phyloP scores from a whole-genome alignment of 2,797 vertebrate species.

The Pseudotriccus pelzelni region DNA sequence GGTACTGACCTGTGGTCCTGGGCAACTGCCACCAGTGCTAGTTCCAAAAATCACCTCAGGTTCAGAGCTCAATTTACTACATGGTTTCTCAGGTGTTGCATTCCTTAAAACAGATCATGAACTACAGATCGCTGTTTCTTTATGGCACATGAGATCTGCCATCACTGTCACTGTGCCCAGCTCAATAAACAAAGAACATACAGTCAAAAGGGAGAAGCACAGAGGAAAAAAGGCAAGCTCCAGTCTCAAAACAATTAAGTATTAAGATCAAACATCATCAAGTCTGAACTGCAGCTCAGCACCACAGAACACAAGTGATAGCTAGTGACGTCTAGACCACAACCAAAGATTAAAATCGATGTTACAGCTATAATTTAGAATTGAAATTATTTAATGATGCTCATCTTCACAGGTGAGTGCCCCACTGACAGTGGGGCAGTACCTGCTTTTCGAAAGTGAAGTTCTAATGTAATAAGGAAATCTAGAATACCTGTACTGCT shows the following conservation, averaged over 20 bases:
- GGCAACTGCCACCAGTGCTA: neutral
- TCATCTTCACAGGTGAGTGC: neutral
- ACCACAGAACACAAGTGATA: neutral
- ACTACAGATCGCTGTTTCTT: neutral
- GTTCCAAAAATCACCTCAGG: neutral
- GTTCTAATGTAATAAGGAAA: neutral
- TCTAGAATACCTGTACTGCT: neutral
- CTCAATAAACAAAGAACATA: fast-evolving
- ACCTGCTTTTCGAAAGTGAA: neutral
- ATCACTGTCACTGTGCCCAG: neutral
- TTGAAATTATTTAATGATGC: neutral
- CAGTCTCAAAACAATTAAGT: neutral
- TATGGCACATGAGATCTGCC: neutral
- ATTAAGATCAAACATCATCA: neutral
- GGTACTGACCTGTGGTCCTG: neutral
- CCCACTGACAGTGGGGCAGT: neutral
- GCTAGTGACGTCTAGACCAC: neutral
- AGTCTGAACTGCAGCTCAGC: neutral
- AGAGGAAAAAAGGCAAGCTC: neutral
- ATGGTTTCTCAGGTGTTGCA: neutral
- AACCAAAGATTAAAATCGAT: neutral
- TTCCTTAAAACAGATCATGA: neutral
- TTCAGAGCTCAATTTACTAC: neutral
- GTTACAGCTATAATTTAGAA: neutral
- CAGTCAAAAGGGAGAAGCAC: neutral